Base-by-base conservation (phyloP, 2,888 invertebrate genomes). In the Macrostomum cliftonense region DNA sequence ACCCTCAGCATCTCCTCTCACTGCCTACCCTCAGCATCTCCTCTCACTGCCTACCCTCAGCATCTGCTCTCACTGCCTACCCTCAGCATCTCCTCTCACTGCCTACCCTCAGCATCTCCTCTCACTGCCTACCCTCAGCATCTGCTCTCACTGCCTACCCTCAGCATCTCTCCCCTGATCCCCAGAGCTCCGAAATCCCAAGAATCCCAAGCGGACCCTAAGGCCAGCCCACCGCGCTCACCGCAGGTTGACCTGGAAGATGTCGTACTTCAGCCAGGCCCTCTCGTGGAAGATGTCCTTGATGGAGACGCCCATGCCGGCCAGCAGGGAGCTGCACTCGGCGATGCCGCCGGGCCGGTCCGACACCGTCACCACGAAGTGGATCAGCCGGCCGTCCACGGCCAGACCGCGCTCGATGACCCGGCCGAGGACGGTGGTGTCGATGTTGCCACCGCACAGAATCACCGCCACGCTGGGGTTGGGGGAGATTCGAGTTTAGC, bases 261-360 rank as follows among this genome's bases (percentile, higher is more conserved):
- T 82, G 65, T 93, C 89, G 1, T 80, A 78, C 52, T 79, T 79
- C 13, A 91, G 78, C 89, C 89, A 91, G 1, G 91, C 89, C 48
- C 91, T 76, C 65, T 93, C 91, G 67, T 93, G 91, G 71, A 86
- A 82, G 52, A 93, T 87, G 63, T 91, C 91, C 69, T 91, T 93
- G 55, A 93, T 85, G 39, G 72, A 72, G 59, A 86, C 86, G 0
- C 86, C 86, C 36, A 82, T 74, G 1, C 77, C 76, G 0, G 80
- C 76, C 47, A 88, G 75, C 39, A 82, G 71, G 60, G 77, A 77
- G 62, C 85, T 83, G 5, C 88, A 74, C 61, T 87, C 86, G 0
- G 83, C 79, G 54, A 87, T 83, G 16, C 83, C 86, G 5, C 86
- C 86, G 0, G 87, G 86, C 53, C 85, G 75, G 71, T 87, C 87